These are phyloP conservation scores for Otus sunia DNA, from an alignment of 2,113 vertebrate species.

Conservation along the genomic window DNA sequence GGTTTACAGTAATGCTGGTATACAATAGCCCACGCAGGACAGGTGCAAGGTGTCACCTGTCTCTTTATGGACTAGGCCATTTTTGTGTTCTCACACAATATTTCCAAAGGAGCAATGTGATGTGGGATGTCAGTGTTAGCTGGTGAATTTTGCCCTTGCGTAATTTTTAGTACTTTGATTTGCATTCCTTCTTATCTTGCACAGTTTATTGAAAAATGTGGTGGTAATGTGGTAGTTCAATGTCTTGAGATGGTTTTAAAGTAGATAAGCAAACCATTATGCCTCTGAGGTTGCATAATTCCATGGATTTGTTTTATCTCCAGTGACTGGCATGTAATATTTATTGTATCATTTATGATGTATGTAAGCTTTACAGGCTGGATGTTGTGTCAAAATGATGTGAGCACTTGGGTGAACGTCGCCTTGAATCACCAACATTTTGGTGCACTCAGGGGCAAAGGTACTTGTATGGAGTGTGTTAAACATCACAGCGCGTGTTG, in stretches of 20 bases:
- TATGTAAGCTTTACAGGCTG: slow-evolving; percentile 4
- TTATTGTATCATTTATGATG: background rate
- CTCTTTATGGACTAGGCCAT: background rate
- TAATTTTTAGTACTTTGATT: background rate
- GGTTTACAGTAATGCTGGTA: background rate
- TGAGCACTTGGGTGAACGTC: background rate
- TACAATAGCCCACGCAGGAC: background rate
- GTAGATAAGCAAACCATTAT: slow-evolving; percentile 17
- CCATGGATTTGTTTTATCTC: background rate
- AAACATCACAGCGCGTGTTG: background rate
- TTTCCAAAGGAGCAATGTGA: background rate
- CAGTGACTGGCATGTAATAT: background rate
- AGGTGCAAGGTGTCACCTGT: background rate
- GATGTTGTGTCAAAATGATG: background rate
- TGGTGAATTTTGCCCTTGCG: background rate
- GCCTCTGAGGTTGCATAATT: slow-evolving; percentile 14
- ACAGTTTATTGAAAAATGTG: slow-evolving; percentile 33
- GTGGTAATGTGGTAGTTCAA: slow-evolving; percentile 30
- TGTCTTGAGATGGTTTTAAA: slow-evolving; percentile 51
- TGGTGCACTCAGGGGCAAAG: background rate
- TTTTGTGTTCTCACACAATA: background rate
- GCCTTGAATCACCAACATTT: background rate
- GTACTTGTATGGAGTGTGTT: slow-evolving; percentile 15
- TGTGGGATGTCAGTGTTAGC: slow-evolving; percentile 1
- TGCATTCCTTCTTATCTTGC: background rate